Percentiles rank a stretch among this genome's conserved stretches.
phyloP scores from a whole-genome alignment of 2,113 vertebrate genomes.

The Ivindomyrus marchei region DNA sequence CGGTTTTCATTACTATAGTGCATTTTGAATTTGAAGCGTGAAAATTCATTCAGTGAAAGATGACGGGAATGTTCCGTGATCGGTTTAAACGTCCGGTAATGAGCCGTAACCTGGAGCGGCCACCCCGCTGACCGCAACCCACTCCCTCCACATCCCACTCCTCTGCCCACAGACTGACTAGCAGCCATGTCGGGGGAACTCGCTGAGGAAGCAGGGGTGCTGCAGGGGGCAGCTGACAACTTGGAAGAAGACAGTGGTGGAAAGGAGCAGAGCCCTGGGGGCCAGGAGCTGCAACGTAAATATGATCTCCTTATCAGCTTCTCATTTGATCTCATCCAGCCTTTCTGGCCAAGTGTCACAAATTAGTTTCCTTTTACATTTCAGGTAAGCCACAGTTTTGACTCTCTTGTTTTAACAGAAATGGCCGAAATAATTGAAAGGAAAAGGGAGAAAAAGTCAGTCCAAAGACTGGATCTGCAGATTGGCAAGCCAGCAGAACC shows the following conservation, averaged over 20 bases:
- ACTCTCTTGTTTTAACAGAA: conserved; percentile 19
- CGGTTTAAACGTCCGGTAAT: neutral
- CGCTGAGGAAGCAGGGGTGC: neutral
- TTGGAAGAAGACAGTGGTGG: conserved; percentile 15
- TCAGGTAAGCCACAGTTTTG: neutral
- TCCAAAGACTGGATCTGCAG: conserved; percentile 83
- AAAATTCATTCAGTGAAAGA: neutral
- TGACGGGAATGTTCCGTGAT: neutral
- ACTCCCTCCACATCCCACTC: neutral
- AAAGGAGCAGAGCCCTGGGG: neutral
- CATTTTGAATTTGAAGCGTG: neutral
- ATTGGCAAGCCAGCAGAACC: conserved; percentile 76
- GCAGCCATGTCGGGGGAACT: conserved; percentile 19
- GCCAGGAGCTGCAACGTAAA: neutral
- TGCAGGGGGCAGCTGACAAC: neutral
- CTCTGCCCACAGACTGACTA: neutral
- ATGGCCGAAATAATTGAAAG: conserved; percentile 72
- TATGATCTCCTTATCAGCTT: neutral
- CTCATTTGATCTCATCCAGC: neutral
- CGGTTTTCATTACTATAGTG: neutral
- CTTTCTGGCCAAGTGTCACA: neutral
- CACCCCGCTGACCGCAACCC: neutral
- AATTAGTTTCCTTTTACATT: neutral
- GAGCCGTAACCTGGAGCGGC: neutral
- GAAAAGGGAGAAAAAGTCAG: conserved; percentile 87